These are phyloP conservation scores for Pseudoatta argentina DNA, from an alignment of 1,140 invertebrate species.

Conservation along the genomic window DNA sequence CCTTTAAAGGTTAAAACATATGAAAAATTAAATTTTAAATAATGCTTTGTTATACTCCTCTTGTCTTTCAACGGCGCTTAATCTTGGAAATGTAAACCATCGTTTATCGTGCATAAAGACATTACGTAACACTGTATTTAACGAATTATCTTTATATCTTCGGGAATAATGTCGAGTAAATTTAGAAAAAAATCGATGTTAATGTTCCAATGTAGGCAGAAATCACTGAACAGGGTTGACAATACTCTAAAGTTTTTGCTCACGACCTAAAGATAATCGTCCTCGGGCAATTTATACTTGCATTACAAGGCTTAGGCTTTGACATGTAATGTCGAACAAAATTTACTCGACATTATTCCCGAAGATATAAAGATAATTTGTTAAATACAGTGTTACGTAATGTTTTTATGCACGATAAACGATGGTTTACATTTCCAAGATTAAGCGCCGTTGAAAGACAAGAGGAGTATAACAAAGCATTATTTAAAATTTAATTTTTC, in stretches of 20 bases:
- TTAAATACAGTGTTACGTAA: too few species aligned
- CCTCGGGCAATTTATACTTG: neutral
- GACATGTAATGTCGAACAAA: neutral
- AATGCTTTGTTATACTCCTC: neutral
- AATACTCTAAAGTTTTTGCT: neutral
- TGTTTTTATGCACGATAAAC: too few species aligned
- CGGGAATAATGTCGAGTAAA: neutral
- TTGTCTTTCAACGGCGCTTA: neutral
- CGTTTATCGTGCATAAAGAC: neutral
- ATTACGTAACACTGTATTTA: neutral
- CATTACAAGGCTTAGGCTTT: neutral
- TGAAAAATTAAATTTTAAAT: neutral
- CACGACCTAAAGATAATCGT: neutral
- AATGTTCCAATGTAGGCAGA: neutral
- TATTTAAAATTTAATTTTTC: too few species aligned
- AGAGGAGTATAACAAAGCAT: too few species aligned
- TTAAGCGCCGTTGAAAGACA: too few species aligned
- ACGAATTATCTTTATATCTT: neutral
- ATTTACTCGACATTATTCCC: too few species aligned
- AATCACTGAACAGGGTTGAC: neutral
- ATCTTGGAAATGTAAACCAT: neutral
- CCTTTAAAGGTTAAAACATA: neutral
- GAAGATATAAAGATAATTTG: too few species aligned
- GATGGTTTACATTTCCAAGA: too few species aligned
- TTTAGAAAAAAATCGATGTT: slow-evolving; percentile 13